A percentile compares a stretch with the other conserved stretches of the same genome.
phyloP scores from a whole-genome alignment of 2,888 invertebrate genomes.

The Dolichopus griseipennis region DNA sequence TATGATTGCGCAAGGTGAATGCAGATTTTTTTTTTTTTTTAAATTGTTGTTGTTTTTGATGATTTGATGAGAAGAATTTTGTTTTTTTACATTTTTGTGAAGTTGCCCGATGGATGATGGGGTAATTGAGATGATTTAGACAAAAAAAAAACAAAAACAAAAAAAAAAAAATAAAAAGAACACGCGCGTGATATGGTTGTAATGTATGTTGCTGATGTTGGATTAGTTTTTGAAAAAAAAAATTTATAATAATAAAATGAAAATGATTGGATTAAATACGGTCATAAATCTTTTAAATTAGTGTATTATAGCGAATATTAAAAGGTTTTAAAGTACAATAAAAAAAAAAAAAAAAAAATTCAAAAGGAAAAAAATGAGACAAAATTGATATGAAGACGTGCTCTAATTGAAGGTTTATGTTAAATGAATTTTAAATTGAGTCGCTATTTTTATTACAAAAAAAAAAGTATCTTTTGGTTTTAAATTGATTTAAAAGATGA shows the following conservation, averaged over 20 bases:
- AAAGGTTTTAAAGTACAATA: neutral
- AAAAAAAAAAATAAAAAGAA: too few relatives aligned
- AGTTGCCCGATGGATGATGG: conserved; percentile 20
- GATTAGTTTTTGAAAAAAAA: conserved; percentile 16
- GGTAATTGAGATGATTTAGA: conserved; percentile 20
- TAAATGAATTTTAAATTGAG: neutral
- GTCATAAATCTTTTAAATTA: conserved; percentile 4
- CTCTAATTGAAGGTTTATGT: neutral
- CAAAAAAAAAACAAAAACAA: conserved; percentile 2
- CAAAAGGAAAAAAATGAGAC: neutral
- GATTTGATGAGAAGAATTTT: conserved; percentile 10
- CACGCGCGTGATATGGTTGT: conserved; percentile 8
- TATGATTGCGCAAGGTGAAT: conserved; percentile 20
- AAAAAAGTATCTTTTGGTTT: too few relatives aligned
- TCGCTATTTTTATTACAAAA: neutral
- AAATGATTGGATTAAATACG: conserved; percentile 1
- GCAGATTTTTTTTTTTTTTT: conserved; percentile 21
- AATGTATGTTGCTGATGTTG: neutral
- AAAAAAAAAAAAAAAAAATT: neutral
- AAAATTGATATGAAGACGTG: neutral
- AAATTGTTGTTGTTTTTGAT: conserved; percentile 23
- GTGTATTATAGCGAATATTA: neutral
- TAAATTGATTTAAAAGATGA: too few relatives aligned
- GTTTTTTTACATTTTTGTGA: conserved; percentile 19
- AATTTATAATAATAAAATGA: conserved; percentile 14